Evolutionary conservation across 2,797 vertebrate species (phyloP).

Genomic region (Salmo trutta): DNA sequence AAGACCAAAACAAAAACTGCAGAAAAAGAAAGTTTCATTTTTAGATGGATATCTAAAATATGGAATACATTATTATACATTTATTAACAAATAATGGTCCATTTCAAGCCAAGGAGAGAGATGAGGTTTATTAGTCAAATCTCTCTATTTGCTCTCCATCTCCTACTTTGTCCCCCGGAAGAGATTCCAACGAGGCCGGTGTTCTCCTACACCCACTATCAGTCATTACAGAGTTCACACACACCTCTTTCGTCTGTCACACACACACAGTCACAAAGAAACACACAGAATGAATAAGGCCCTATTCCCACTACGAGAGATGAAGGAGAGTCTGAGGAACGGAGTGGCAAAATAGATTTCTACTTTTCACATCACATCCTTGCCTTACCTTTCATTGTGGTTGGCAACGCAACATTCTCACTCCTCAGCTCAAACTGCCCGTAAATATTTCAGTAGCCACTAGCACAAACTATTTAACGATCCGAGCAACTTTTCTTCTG

Average conservation of each 20-base stretch:
- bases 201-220: neutral
- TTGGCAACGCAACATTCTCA: too few species aligned
- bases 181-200: neutral
- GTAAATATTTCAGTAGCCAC: too few species aligned
- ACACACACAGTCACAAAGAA: too few species aligned
- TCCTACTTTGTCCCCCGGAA: neutral
- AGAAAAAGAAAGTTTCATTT: neutral
- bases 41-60: neutral
- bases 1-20: slow-evolving; percentile 80
- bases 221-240: neutral
- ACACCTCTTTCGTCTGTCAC: neutral
- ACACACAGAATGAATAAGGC: neutral
- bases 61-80: neutral
- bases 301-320: too few species aligned
- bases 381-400: too few species aligned
- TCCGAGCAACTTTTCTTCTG: too few species aligned
- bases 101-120: neutral
- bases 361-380: too few species aligned
- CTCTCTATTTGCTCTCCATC: neutral
- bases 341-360: neutral
- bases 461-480: too few species aligned
- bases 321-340: too few species aligned
- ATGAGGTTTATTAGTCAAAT: neutral
- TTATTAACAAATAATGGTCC: neutral
- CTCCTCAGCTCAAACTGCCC: too few species aligned